These are phyloP conservation scores for Drosophila kuntzei DNA, from an alignment of 2,888 invertebrate genomes.

Conservation along the genomic window DNA sequence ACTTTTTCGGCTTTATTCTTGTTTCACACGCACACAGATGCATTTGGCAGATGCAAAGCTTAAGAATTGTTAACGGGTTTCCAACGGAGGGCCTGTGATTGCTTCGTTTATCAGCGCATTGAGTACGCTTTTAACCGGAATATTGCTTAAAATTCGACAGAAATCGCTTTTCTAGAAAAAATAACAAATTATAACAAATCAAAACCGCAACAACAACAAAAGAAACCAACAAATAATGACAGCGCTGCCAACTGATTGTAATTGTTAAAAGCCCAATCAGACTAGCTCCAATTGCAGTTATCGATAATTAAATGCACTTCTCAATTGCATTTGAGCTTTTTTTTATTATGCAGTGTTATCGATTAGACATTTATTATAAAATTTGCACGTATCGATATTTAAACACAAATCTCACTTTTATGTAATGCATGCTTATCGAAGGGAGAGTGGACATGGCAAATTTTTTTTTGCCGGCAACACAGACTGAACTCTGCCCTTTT, in stretches of 20 bases:
- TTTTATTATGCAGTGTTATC: too few species aligned
- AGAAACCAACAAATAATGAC: constrained; percentile 61
- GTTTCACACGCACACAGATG: constrained; percentile 20
- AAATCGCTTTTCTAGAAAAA: constrained; percentile 50
- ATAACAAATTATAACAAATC: constrained; percentile 68
- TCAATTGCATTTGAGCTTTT: background rate
- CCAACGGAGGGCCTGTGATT: background rate
- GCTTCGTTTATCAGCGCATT: constrained; percentile 17
- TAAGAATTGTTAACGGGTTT: constrained; percentile 7
- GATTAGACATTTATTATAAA: too few species aligned
- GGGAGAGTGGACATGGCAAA: constrained; percentile 51
- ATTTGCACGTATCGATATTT: too few species aligned
- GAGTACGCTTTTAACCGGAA: constrained; percentile 28
- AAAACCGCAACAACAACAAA: constrained; percentile 67
- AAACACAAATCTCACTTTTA: too few species aligned
- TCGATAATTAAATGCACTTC: constrained; percentile 21
- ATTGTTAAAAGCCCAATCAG: constrained; percentile 7
- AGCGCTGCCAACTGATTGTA: constrained; percentile 53
- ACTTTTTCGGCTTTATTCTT: constrained; percentile 12
- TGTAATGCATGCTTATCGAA: too few species aligned
- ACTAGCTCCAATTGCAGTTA: constrained; percentile 10
- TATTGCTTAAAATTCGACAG: constrained; percentile 40
- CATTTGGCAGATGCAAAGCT: constrained; percentile 15
- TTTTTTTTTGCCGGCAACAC: constrained; percentile 41
- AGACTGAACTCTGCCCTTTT: constrained; percentile 63